Conservation (phyloP, 2,888 invertebrate species). For the Junonia oenone region DNA sequence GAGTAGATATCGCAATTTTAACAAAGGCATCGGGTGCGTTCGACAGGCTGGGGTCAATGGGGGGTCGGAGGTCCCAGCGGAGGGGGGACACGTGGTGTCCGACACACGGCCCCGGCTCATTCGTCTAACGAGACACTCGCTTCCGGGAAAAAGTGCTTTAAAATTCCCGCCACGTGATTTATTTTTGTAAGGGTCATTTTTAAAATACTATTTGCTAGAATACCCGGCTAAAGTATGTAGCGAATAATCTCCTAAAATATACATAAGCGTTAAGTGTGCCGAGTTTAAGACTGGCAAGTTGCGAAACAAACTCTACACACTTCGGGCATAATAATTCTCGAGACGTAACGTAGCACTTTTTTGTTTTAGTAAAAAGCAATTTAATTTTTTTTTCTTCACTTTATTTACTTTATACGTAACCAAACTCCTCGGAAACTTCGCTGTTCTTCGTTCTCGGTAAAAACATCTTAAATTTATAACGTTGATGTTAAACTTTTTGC, state of each 20-base stretch:
- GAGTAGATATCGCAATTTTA: constrained; percentile 52
- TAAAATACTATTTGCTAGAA: constrained; percentile 3
- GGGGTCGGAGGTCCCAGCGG: constrained; percentile 40
- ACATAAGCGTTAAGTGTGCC: not conserved
- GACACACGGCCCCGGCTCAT: constrained; percentile 52
- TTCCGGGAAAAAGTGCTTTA: constrained; percentile 42
- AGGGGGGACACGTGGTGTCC: constrained; percentile 47
- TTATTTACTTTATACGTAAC: constrained; percentile 13
- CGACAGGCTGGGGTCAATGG: constrained; percentile 53
- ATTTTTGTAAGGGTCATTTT: constrained; percentile 21
- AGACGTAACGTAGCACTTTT: not conserved
- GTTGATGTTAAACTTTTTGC: constrained; percentile 23
- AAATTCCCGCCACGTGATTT: constrained; percentile 39
- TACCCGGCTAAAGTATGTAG: not conserved
- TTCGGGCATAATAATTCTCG: not conserved
- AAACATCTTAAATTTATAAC: constrained; percentile 24
- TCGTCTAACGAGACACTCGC: constrained; percentile 56
- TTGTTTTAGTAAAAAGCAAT: constrained; percentile 3
- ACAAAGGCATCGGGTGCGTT: constrained; percentile 67
- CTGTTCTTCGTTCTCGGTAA: constrained; percentile 11
- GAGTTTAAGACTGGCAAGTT: not conserved
- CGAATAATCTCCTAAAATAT: not conserved
- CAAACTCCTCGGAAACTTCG: constrained; percentile 9
- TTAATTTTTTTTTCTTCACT: constrained; percentile 7
- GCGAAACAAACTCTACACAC: not conserved